phyloP scores from a whole-genome alignment of 1,140 invertebrate species.

The Panonychus citri region DNA sequence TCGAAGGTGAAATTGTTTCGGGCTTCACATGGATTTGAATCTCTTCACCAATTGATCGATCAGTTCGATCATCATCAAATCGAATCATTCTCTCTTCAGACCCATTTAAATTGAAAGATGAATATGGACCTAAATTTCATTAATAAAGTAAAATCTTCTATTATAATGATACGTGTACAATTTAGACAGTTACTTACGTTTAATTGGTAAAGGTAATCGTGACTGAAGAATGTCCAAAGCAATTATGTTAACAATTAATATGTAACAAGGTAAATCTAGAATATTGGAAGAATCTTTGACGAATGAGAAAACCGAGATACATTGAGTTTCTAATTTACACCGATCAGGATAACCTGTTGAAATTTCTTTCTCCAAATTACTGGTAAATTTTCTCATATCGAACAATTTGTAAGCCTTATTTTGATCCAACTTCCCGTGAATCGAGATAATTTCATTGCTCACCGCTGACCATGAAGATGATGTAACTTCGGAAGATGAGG shows the following conservation, averaged over 20 bases:
- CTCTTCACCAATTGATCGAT: background rate
- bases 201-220: constrained; percentile 14
- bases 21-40: background rate
- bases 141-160: too few relatives aligned
- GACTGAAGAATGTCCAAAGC: constrained; percentile 85
- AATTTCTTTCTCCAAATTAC: constrained; percentile 57
- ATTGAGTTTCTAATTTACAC: constrained; percentile 61
- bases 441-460: constrained; percentile 58
- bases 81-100: too few relatives aligned
- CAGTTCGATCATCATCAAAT: background rate
- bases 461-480: constrained; percentile 38
- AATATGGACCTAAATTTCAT: too few relatives aligned
- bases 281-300: constrained; percentile 49
- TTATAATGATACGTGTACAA: too few relatives aligned
- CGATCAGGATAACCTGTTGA: constrained; percentile 57
- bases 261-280: constrained; percentile 75
- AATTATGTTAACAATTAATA: constrained; percentile 78
- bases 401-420: constrained; percentile 86
- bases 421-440: constrained; percentile 59
- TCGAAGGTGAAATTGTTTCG: background rate
- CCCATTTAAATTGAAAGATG: too few relatives aligned
- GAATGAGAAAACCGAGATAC: constrained; percentile 64
- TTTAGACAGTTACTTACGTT: too few relatives aligned
- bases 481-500: too few relatives aligned
- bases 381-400: constrained; percentile 78